A percentile compares a stretch with the other conserved stretches of the same genome.
These are phyloP conservation scores for Priocnemis perturbator DNA, from an alignment of 2,888 invertebrate genomes.

Conservation along the genomic window DNA sequence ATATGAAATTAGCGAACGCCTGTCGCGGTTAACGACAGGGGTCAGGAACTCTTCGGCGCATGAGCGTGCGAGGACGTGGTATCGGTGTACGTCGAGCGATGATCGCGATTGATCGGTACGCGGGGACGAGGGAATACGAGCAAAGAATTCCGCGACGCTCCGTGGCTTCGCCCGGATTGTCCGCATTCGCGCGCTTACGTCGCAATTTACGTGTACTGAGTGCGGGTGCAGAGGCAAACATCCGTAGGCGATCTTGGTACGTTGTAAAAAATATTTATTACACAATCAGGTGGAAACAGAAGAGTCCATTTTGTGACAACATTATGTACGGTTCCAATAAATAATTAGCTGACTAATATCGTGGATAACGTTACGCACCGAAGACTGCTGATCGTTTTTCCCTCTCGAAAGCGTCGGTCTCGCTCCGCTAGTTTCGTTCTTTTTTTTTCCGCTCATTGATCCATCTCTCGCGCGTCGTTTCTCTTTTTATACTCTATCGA, in stretches of 20 bases:
- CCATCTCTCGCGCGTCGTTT: conserved; percentile 14
- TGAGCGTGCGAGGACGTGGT: conserved; percentile 63
- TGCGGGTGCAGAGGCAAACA: too few species aligned
- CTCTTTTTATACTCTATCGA: conserved; percentile 24
- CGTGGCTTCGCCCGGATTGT: too few species aligned
- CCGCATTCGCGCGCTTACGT: too few species aligned
- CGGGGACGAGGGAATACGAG: background rate
- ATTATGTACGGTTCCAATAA: conserved; percentile 67
- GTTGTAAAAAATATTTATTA: conserved; percentile 69
- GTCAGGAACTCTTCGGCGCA: conserved; percentile 67
- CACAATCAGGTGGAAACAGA: conserved; percentile 64
- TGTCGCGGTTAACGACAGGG: conserved; percentile 60
- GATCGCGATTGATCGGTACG: conserved; percentile 1
- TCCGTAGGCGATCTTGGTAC: conserved; percentile 24
- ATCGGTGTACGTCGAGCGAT: conserved; percentile 22
- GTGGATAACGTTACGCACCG: conserved; percentile 57
- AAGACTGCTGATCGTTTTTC: conserved; percentile 44
- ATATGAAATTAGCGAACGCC: conserved; percentile 60
- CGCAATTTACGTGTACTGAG: too few species aligned
- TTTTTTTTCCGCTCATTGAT: conserved; percentile 16
- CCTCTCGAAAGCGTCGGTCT: too few species aligned
- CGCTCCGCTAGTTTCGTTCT: conserved; percentile 12
- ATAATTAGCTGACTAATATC: conserved; percentile 69
- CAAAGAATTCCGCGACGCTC: too few species aligned
- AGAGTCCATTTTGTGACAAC: conserved; percentile 44